Evolutionary conservation across 2,888 invertebrate genomes (phyloP), one percentile per base, ranked within the genome.

Genomic region (Yponomeuta evonymella): DNA sequence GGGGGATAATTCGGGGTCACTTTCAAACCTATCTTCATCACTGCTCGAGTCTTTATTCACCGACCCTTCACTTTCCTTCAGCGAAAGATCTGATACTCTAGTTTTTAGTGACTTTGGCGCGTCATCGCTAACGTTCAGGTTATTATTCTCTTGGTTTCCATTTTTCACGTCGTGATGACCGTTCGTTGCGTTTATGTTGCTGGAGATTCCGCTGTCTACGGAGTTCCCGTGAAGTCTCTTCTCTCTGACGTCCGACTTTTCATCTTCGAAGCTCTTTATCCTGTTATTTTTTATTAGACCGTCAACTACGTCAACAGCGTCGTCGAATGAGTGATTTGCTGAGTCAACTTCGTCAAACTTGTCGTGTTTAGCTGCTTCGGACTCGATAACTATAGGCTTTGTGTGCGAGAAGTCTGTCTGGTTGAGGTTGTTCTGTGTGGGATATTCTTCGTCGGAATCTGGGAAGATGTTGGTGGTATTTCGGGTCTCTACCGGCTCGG

Each of bases 321-420:
- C 90, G 67, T 91, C 90, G 71, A 90, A 90, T 0, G 90, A 91
- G 78, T 91, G 90, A 71, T 90, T 87, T 0, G 92, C 90, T 0
- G 91, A 91, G 72, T 91, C 91, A 0, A 73, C 73, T 77, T 86
- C 86, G 70, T 81, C 78, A 67, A 84, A 86, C n/a, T 84, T 85
- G 1, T 86, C 85, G 71, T 82, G 83, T 72, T 88, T 89, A 2
- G 70, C 84, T 80, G 72, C 62, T 15, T 91, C 91, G 0, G 90
- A 89, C 74, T 90, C 91, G 67, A 92, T 91, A 36, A 91, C 83
- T 71, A 91, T 92, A 0, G 91, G 91, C 79, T 89, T 85, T 0
- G 90, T 91, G 74, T 91, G 90, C 0, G 89, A 89, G 78, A 90
- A 91, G 73, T 91, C 90, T 4, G 89, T 91, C 75, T 90, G 91